Evolutionary conservation across 2,888 invertebrate genomes (phyloP).

Genomic region (Argyra leucocephala): DNA sequence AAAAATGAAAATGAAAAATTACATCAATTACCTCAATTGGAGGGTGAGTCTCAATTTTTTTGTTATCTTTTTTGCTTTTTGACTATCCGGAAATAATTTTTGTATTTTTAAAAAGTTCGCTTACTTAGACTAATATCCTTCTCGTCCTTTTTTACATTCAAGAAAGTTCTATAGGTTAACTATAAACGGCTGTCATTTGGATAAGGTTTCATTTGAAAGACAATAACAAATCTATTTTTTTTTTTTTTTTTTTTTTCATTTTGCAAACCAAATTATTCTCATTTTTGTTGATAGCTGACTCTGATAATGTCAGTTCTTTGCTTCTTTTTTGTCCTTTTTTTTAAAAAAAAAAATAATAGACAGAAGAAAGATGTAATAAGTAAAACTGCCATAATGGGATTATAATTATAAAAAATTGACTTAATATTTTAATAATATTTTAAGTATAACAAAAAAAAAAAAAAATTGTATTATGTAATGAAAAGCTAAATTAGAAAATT

Average conservation of each 20-base stretch:
- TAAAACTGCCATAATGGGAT: neutral
- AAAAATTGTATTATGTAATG: neutral
- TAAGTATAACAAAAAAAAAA: neutral
- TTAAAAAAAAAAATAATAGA: neutral
- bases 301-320: neutral
- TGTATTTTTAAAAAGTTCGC: neutral
- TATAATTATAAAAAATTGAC: constrained; percentile 6
- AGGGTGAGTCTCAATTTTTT: no score
- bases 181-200: neutral
- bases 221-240: no score
- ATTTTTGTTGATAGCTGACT: neutral
- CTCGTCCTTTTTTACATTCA: no score
- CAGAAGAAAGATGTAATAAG: neutral
- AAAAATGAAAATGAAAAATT: neutral
- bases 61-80: neutral
- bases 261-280: neutral
- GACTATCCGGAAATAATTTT: neutral
- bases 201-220: neutral
- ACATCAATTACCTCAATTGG: neutral
- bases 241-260: neutral
- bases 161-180: no score
- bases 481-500: constrained; percentile 1
- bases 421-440: neutral
- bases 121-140: neutral
- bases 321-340: neutral